phyloP scores from a whole-genome alignment of 1,140 invertebrate genomes.

The Lasaia peninsularis region DNA sequence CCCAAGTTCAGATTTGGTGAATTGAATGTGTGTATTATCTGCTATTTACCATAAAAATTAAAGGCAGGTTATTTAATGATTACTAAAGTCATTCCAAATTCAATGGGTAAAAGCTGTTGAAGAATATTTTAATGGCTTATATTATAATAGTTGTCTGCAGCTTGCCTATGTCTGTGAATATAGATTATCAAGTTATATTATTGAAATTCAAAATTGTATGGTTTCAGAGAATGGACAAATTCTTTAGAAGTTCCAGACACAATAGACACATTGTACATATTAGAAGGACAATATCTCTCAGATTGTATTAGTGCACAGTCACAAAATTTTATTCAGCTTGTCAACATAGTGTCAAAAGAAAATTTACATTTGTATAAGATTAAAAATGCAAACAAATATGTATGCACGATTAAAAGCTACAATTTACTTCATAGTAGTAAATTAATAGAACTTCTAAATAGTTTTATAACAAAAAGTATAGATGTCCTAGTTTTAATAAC shows the following conservation, averaged over 20 bases:
- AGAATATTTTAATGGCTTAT: no score
- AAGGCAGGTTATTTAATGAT: no score
- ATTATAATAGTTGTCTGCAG: no score
- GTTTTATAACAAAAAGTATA: slow-evolving; percentile 35
- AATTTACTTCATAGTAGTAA: slow-evolving; percentile 49
- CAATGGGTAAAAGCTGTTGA: no score
- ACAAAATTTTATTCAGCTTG: slow-evolving; percentile 33
- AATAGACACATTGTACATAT: slow-evolving; percentile 46
- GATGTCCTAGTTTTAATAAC: slow-evolving; percentile 49
- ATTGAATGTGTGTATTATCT: no score
- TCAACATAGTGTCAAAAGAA: slow-evolving; percentile 41
- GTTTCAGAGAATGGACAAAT: slow-evolving; percentile 49
- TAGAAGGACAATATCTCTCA: slow-evolving; percentile 55
- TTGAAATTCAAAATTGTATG: not conserved
- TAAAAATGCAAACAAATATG: slow-evolving; percentile 35
- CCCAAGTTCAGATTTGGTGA: no score
- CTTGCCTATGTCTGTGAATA: no score
- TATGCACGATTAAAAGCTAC: slow-evolving; percentile 53
- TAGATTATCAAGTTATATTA: no score
- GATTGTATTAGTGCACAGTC: slow-evolving; percentile 36
- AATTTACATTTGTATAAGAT: slow-evolving; percentile 48
- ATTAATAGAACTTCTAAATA: slow-evolving; percentile 49
- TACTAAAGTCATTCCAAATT: no score
- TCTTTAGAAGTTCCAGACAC: slow-evolving; percentile 29
- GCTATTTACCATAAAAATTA: no score